Evolutionary conservation across 2,797 vertebrate species (phyloP).

Genomic region (Emys orbicularis): DNA sequence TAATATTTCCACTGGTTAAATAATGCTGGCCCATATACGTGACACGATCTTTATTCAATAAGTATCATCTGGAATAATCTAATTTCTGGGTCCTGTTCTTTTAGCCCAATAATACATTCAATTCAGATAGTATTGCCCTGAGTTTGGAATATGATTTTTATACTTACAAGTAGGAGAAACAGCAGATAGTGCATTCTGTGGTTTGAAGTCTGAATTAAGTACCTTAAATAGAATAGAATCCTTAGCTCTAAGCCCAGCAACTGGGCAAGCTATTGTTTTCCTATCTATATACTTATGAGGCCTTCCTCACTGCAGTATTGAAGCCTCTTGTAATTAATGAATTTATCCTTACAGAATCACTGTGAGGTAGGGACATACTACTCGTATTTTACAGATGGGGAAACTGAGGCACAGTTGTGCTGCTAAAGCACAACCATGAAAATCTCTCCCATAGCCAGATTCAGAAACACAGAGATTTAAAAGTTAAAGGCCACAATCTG

Average conservation of each 20-base stretch:
- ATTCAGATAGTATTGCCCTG: background rate
- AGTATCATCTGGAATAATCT: background rate
- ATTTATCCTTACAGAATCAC: background rate
- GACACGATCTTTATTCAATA: background rate
- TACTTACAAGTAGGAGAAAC: background rate
- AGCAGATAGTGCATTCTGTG: background rate
- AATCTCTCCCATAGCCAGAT: background rate
- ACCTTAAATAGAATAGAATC: background rate
- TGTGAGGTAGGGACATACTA: background rate
- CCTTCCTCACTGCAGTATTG: background rate
- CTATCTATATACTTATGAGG: background rate
- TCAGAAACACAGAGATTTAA: background rate
- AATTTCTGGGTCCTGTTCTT: background rate
- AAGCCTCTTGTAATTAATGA: background rate
- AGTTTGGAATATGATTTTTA: background rate
- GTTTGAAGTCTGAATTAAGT: background rate
- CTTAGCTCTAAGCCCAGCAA: background rate
- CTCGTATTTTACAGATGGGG: background rate
- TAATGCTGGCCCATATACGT: background rate
- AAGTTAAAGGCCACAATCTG: background rate
- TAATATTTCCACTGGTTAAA: conserved; percentile 8
- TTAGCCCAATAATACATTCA: background rate
- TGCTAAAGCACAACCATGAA: background rate
- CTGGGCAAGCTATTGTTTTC: background rate
- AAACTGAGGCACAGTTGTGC: background rate